A percentile compares a stretch with the other conserved stretches of the same genome.
phyloP scores from a whole-genome alignment of 2,797 vertebrate genomes.

The Eidolon dupreanum region DNA sequence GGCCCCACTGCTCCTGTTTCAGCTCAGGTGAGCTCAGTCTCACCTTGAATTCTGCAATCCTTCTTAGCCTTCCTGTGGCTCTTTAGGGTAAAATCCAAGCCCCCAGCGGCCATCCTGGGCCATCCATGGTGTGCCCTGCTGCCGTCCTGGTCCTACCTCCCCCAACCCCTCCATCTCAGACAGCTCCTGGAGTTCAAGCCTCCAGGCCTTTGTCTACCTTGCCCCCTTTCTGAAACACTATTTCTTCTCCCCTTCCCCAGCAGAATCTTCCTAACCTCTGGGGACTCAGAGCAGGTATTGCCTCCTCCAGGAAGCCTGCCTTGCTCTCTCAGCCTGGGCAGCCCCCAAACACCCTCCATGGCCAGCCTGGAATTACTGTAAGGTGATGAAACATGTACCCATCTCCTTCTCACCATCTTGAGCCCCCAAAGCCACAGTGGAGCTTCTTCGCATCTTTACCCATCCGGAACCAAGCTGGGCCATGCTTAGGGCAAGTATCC shows the following conservation, averaged over 20 bases:
- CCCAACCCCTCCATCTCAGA: not conserved
- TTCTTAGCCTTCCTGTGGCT: not conserved
- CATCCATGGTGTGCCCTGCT: not conserved
- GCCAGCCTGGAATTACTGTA: accelerated
- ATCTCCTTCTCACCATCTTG: not conserved
- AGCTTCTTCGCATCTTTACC: not conserved
- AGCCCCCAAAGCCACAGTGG: not conserved
- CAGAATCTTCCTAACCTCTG: not conserved
- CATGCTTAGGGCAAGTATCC: not conserved
- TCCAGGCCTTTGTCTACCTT: not conserved
- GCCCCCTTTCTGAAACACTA: not conserved
- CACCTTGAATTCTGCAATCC: not conserved
- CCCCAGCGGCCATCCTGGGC: not conserved
- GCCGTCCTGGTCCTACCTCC: accelerated
- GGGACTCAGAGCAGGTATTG: not conserved
- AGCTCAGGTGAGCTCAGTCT: not conserved
- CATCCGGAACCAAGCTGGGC: not conserved
- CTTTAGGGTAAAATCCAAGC: not conserved
- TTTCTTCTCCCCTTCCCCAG: not conserved
- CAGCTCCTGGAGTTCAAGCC: not conserved
- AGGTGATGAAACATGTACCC: not conserved
- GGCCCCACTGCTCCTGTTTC: not conserved
- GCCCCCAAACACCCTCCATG: not conserved
- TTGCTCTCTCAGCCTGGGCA: not conserved
- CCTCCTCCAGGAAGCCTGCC: not conserved